Conservation (phyloP, 2,113 vertebrate genomes). For the Labeo rohita region DNA sequence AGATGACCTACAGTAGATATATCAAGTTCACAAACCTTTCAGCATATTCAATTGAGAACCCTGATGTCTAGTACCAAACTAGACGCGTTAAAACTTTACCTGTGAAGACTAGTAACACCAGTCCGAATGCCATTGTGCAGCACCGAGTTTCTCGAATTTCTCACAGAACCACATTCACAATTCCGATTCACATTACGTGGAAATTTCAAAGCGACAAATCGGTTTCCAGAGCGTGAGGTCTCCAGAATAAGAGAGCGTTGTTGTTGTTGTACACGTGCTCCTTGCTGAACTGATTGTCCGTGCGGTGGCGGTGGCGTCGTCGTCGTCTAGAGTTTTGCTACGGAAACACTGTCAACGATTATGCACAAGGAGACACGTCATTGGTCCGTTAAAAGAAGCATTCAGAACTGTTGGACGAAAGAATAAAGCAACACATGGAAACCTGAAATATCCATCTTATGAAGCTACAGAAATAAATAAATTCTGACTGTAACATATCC, state of each 20-base stretch:
- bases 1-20: background rate
- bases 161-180: slow-evolving; percentile 6
- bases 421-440: slow-evolving; percentile 82
- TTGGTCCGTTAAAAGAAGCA: slow-evolving; percentile 82
- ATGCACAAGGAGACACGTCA: slow-evolving; percentile 65
- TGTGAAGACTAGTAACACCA: background rate
- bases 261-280: background rate
- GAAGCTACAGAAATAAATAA: slow-evolving; percentile 91
- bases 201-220: background rate
- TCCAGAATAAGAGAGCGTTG: background rate
- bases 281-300: slow-evolving; percentile 74
- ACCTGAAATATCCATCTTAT: slow-evolving; percentile 82
- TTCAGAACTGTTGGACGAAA: slow-evolving; percentile 76
- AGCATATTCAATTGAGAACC: background rate
- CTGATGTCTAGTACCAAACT: slow-evolving; percentile 7
- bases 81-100: background rate
- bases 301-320: slow-evolving; percentile 61
- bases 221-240: background rate
- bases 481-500: slow-evolving; percentile 83
- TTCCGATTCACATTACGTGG: slow-evolving; percentile 25
- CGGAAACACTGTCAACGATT: slow-evolving; percentile 67
- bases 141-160: background rate
- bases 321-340: slow-evolving; percentile 52
- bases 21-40: slow-evolving; percentile 4
- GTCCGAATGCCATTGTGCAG: background rate